These are phyloP conservation scores for Florisuga fusca DNA, from an alignment of 2,797 vertebrate genomes.

Conservation along the genomic window DNA sequence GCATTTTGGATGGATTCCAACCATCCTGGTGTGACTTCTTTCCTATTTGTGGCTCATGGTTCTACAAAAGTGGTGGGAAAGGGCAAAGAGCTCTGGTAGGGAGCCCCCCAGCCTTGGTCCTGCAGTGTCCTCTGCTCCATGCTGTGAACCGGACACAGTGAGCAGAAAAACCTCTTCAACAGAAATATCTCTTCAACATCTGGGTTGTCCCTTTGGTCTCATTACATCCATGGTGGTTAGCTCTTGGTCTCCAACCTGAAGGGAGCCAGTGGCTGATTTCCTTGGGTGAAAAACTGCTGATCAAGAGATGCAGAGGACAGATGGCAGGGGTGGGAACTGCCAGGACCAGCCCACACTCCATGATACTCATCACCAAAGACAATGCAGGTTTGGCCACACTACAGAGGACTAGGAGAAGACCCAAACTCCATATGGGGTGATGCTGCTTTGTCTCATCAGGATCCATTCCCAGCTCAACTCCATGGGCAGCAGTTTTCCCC, in stretches of 20 bases:
- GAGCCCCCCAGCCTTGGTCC: background rate
- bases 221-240: too few relatives aligned
- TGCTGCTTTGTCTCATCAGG: background rate
- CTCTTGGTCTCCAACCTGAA: background rate
- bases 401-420: background rate
- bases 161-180: background rate
- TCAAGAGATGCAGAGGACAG: too few relatives aligned
- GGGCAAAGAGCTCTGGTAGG: background rate
- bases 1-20: background rate
- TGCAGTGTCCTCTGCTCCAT: background rate
- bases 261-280: background rate
- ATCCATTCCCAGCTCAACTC: too few relatives aligned
- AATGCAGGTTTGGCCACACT: fast-evolving
- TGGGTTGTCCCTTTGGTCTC: too few relatives aligned
- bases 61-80: background rate
- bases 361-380: background rate
- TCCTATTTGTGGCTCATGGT: background rate
- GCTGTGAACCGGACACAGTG: background rate
- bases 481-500: too few relatives aligned
- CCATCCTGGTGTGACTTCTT: background rate
- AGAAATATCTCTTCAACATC: background rate
- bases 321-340: background rate
- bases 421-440: background rate
- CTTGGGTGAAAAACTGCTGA: background rate
- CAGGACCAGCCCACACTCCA: too few relatives aligned